phyloP scores from a whole-genome alignment of 2,113 vertebrate species.

The Haplotaxodon microlepis region DNA sequence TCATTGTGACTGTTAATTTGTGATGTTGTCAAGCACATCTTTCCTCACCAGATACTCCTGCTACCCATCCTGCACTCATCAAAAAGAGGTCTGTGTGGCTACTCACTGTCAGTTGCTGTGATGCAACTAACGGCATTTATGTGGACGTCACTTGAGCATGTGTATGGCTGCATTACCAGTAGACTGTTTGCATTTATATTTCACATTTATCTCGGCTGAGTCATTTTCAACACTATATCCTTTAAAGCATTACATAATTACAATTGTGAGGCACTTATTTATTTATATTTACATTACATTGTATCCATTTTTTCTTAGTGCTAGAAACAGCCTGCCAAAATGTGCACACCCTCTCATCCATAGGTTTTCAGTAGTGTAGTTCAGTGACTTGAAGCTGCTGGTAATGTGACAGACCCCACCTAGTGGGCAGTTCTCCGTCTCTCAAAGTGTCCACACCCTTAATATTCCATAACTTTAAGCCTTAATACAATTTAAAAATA shows the following conservation, averaged over 20 bases:
- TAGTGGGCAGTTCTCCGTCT: background rate
- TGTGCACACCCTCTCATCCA: background rate
- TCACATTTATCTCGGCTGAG: background rate
- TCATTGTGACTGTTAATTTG: conserved; percentile 29
- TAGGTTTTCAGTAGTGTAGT: background rate
- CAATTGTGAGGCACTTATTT: background rate
- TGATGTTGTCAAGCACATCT: conserved; percentile 29
- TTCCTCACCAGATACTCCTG: conserved; percentile 22
- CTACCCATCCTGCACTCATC: background rate
- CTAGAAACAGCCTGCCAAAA: background rate
- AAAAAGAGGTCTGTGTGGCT: background rate
- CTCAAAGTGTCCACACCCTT: background rate
- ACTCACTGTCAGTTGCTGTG: background rate
- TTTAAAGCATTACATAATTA: background rate
- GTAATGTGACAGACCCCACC: background rate
- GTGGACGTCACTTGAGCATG: background rate
- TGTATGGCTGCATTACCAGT: background rate
- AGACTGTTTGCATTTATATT: background rate
- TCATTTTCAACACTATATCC: background rate
- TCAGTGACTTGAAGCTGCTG: background rate
- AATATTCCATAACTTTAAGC: background rate
- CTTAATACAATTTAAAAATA: background rate
- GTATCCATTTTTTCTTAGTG: background rate
- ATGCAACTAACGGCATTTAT: background rate
- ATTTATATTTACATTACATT: background rate